phyloP scores from a whole-genome alignment of 2,797 vertebrate species.

The Sciurus carolinensis region DNA sequence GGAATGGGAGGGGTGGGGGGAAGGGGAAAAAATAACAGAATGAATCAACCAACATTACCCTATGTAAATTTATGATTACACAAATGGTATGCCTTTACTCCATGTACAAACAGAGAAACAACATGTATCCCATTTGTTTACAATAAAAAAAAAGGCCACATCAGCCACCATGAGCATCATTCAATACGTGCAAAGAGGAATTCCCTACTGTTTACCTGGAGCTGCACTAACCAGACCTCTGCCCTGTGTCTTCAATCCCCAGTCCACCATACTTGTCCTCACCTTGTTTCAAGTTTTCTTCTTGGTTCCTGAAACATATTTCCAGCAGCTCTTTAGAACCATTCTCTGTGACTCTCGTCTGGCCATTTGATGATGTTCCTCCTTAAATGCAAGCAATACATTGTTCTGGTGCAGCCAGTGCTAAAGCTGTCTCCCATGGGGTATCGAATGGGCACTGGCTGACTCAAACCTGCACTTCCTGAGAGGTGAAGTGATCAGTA shows the following conservation, averaged over 20 bases:
- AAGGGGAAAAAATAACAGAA: too few species aligned
- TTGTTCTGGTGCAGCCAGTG: background rate
- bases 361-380: background rate
- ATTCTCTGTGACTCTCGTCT: background rate
- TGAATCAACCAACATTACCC: too few species aligned
- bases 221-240: background rate
- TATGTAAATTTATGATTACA: too few species aligned
- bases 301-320: background rate
- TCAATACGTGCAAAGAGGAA: background rate
- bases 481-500: background rate
- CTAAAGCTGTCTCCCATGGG: background rate
- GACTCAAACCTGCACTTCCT: background rate
- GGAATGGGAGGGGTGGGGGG: too few species aligned
- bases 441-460: background rate
- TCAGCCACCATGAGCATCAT: background rate
- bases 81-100: too few species aligned
- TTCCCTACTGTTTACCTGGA: background rate
- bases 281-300: background rate
- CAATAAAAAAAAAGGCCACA: background rate
- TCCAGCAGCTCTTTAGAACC: rapidly evolving
- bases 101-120: too few species aligned
- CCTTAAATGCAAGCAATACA: background rate
- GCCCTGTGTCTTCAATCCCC: rapidly evolving
- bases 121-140: too few species aligned
- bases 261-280: background rate